Evolutionary conservation across 2,797 vertebrate genomes (phyloP), one percentile per base, ranked within the genome.

Genomic region (Hafferia zeledoni): DNA sequence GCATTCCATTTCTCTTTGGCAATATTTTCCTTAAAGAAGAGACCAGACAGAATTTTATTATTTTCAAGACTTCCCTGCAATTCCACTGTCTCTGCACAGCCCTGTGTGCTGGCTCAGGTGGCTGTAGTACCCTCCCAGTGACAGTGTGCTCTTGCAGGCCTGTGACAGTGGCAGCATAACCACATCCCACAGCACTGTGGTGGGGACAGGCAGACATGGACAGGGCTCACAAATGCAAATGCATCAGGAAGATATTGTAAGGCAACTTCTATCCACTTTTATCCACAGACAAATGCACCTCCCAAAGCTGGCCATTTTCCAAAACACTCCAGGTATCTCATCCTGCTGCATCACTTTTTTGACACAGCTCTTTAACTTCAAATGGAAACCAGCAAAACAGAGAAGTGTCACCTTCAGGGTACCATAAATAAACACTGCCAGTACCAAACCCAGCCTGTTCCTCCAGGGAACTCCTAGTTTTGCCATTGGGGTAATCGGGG

Each of bases 101-200:
- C 57, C 57, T 17, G 31, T 0, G 0, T 0, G 1, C 67, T 61
- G 37, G 22, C 70, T 57, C 3, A 0, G 83, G 70, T 13, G 5
- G 75, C 79, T 19, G 53, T 5, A 5, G 64, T 69, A 20, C n/a
- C 11, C n/a, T 76, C 39, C 16, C 43, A 82, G 22, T 31, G 46
- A 28, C 74, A 33, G 16, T 4, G 23, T 0, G 0, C 8, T 74
- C 39, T 56, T 6, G 3, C 61, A 70, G 65, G n/a, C 23, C 35
- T 17, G 8, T 25, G 23, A 65, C 22, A 9, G 31, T 20, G 28
- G 59, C 15, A 23, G 69, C 43, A 20, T 6, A 75, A 33, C 31
- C 2, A 3, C 0, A 0, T 69, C n/a, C 24, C 49, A 55, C 1
- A 5, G 52, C 11, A n/a, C 72, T 23, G 33, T 10, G 12, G 24